Percentiles rank a stretch among this genome's conserved stretches.
These are phyloP conservation scores for Okamejei kenojei DNA, from an alignment of 2,797 vertebrate genomes.

Conservation along the genomic window DNA sequence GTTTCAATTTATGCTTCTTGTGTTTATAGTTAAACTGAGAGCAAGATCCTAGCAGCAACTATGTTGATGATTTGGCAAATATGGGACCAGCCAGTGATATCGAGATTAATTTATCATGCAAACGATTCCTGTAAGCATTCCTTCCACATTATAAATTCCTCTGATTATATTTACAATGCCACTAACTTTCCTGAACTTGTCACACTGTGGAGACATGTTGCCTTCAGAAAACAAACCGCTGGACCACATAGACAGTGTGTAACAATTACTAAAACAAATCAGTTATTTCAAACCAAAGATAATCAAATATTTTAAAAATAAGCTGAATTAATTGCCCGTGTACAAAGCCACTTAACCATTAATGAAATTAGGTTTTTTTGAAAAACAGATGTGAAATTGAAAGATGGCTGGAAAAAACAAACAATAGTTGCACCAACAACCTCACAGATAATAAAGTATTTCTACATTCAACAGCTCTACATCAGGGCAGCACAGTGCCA, in stretches of 20 bases:
- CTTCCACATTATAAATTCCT: background rate
- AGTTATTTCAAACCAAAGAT: background rate
- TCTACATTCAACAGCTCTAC: no score
- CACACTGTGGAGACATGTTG: background rate
- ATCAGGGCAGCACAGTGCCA: no score
- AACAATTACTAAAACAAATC: background rate
- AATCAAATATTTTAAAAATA: background rate
- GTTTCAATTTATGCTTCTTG: background rate
- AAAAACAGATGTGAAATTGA: background rate
- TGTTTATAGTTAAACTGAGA: background rate
- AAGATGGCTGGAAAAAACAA: background rate
- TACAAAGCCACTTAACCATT: background rate
- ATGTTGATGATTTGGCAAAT: background rate
- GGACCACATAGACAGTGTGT: background rate
- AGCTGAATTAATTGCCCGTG: background rate
- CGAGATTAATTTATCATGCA: background rate
- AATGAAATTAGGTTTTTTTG: background rate
- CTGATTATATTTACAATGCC: background rate
- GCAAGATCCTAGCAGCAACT: background rate
- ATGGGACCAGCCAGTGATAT: background rate
- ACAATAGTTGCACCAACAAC: background rate
- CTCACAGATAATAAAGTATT: background rate
- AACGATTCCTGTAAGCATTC: background rate
- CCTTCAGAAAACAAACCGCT: no score
- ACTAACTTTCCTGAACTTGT: background rate